Evolutionary conservation across 2,113 vertebrate genomes (phyloP).

Genomic region (Trogon melanurus): DNA sequence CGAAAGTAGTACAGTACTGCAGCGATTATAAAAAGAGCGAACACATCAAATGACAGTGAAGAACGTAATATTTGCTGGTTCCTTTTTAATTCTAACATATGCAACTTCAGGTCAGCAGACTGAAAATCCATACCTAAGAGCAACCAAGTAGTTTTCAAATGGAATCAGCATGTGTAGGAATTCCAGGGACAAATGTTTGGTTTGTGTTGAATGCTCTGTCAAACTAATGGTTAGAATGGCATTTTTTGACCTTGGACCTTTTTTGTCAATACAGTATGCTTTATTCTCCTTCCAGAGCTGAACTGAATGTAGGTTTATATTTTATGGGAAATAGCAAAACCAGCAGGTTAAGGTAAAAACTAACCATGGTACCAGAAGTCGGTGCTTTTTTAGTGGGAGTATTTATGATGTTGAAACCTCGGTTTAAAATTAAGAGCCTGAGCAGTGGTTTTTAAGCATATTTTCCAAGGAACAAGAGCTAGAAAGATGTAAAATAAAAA

Average conservation of each 20-base stretch:
- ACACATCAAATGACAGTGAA: not conserved
- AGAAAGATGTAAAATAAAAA: conserved; percentile 8
- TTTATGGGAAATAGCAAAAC: not conserved
- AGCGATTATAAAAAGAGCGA: not conserved
- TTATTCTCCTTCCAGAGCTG: not conserved
- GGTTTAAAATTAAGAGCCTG: not conserved
- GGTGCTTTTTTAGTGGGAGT: not conserved
- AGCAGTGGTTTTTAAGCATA: not conserved
- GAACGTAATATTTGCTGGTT: not conserved
- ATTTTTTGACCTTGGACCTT: not conserved
- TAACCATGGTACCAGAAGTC: not conserved
- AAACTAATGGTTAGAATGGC: not conserved
- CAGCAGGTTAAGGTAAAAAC: not conserved
- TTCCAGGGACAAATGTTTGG: not conserved
- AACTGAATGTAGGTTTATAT: not conserved
- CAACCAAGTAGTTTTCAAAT: not conserved
- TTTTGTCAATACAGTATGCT: not conserved
- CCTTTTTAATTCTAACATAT: not conserved
- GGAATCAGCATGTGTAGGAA: not conserved
- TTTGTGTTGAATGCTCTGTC: not conserved
- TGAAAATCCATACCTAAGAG: not conserved
- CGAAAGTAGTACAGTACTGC: not conserved
- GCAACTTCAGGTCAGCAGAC: not conserved
- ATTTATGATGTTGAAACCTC: not conserved
- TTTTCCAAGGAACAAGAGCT: conserved; percentile 10